Base-by-base conservation (phyloP, 2,797 vertebrate species). In the Apogon talboti region DNA sequence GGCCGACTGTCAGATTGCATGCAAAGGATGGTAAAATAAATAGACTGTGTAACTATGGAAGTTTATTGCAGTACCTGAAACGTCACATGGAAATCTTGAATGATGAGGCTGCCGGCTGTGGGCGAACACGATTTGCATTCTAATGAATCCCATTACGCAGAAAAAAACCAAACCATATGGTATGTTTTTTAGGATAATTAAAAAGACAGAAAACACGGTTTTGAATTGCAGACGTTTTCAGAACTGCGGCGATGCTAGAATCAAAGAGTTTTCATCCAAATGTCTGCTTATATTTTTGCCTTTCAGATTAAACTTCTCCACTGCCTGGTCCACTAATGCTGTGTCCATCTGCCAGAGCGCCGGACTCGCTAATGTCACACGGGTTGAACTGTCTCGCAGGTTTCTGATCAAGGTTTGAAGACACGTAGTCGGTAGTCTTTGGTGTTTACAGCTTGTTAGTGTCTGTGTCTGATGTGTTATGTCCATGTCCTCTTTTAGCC, bases 241-340 rank as follows among this genome's bases (percentile, higher is more conserved):
- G 8, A 55, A 50, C 5, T 0, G 0, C 4, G 1, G 4, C 2
- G 11, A 19, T 1, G 12, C 4, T 3, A 1, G 54, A 7, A 13
- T 37, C 3, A 40, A 19, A 59, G 44, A 2, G 41, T 19, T 47
- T 15, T 48, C 4, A 66, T 38, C 42, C 0, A 2, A 52, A 12
- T 54, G 7, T 0, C 8, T 47, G 57, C 19, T 66, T 28, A 4
- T 24, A n/a, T 65, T 37, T 43, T 24, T 50, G 40, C 13, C 19
- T 56, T 58, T 45, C 72, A 97, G 96, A 88, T 66, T 97, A 86
- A 97, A 96, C 79, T 96, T 97, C 84, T 97, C 95, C 42, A 96
- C 95, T 0, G 94, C 96, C 0, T 92, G 92, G 82, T 97, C 96
- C 53, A 97, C 95, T 24, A 98, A 97, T 54, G 89, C 96, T 0